A percentile compares a stretch with the other conserved stretches of the same genome.
Evolutionary conservation across 2,113 vertebrate species (phyloP).

Genomic region (Grammomys dolichurus): DNA sequence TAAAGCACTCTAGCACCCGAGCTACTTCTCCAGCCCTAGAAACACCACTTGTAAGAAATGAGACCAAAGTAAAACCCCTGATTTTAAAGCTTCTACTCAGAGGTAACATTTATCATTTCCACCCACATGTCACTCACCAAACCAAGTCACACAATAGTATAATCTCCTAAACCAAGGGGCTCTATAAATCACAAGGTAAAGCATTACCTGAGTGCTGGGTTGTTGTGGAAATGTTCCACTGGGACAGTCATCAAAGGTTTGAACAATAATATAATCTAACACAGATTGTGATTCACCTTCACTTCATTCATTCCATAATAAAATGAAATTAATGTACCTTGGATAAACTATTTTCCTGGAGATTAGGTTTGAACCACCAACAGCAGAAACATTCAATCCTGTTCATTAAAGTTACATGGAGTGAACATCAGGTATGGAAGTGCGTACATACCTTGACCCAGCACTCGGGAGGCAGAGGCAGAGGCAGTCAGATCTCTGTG

Average conservation of each 20-base stretch:
- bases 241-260: constrained; percentile 36
- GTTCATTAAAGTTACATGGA: not conserved
- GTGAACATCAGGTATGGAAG: not conserved
- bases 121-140: not conserved
- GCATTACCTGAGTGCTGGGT: not conserved
- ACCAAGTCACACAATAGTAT: not conserved
- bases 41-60: constrained; percentile 9
- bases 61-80: constrained; percentile 17
- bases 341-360: constrained; percentile 25
- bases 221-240: not conserved
- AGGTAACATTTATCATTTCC: constrained; percentile 6
- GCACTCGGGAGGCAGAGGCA: not conserved
- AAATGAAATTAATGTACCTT: constrained; percentile 40
- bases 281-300: constrained; percentile 23
- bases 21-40: not conserved
- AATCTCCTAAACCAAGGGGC: not conserved
- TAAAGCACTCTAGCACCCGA: not conserved
- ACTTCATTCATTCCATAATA: not conserved
- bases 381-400: constrained; percentile 18
- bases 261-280: constrained; percentile 24
- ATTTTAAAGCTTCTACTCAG: not conserved
- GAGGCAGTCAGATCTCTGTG: not conserved
- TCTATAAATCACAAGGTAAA: not conserved
- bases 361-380: constrained; percentile 17
- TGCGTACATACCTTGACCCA: not conserved